Percentiles rank a stretch among this genome's conserved stretches.
phyloP scores from a whole-genome alignment of 1,140 invertebrate genomes.

The Heterodera schachtii region DNA sequence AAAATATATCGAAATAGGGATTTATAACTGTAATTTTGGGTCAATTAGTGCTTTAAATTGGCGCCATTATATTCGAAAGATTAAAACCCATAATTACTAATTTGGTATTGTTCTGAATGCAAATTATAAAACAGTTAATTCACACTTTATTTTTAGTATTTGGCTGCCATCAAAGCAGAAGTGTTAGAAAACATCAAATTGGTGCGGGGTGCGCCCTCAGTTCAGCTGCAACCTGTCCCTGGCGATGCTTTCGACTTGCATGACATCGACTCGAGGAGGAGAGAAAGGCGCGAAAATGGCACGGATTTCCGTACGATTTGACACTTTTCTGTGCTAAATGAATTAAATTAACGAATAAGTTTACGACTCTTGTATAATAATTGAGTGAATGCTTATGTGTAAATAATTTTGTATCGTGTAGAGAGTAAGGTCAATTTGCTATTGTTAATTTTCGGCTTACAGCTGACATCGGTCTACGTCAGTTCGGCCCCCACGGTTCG shows the following conservation, averaged over 20 bases:
- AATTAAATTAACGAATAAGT: no score
- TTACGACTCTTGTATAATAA: neutral
- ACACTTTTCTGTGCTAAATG: neutral
- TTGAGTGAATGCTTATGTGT: neutral
- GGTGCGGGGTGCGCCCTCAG: conserved; percentile 54
- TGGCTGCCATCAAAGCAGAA: conserved; percentile 55
- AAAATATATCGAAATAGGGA: no score
- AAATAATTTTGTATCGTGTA: no score
- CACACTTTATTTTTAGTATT: conserved; percentile 43
- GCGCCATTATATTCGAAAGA: no score
- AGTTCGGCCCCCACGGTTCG: no score
- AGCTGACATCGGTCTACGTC: no score
- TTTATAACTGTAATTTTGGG: no score
- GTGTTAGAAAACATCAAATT: conserved; percentile 56
- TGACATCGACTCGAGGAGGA: conserved; percentile 37
- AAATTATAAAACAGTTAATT: conserved; percentile 20
- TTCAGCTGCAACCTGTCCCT: conserved; percentile 61
- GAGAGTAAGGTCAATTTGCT: no score
- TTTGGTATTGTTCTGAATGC: no score
- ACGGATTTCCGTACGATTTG: neutral
- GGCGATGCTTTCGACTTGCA: conserved; percentile 43
- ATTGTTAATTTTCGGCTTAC: no score
- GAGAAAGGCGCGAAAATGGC: conserved; percentile 2
- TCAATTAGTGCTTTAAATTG: no score
- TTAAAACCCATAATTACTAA: no score